A percentile compares a stretch with the other conserved stretches of the same genome.
phyloP scores from a whole-genome alignment of 2,797 vertebrate genomes.

The Molossus alvarezi region DNA sequence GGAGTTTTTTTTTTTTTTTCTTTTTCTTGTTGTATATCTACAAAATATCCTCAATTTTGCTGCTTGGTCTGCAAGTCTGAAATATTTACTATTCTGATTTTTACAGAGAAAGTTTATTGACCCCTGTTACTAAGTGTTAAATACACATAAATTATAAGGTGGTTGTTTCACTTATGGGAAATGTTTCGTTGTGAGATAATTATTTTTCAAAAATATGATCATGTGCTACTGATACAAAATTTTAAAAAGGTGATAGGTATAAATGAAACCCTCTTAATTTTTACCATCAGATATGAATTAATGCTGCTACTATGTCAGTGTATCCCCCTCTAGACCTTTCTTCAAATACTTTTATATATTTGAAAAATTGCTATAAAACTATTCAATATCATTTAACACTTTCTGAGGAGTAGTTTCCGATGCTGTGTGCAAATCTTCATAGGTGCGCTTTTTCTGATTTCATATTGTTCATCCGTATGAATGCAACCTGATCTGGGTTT shows the following conservation, averaged over 20 bases:
- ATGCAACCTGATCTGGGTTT: not conserved
- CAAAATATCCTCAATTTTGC: not conserved
- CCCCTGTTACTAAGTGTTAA: not conserved
- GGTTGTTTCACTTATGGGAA: slow-evolving; percentile 17
- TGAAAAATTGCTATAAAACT: slow-evolving; percentile 12
- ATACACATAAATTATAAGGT: not conserved
- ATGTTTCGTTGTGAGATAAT: not conserved
- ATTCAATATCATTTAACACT: not conserved
- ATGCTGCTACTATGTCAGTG: not conserved
- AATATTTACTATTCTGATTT: not conserved
- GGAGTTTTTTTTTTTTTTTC: not conserved
- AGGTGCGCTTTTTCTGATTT: not conserved
- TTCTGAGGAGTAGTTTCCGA: not conserved
- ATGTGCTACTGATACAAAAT: not conserved
- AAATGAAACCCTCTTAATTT: not conserved
- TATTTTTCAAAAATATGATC: slow-evolving; percentile 41
- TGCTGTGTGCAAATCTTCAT: not conserved
- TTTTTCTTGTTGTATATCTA: not conserved
- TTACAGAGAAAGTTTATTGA: not conserved
- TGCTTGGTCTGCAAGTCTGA: not conserved
- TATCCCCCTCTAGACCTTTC: not conserved
- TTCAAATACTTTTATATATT: not conserved
- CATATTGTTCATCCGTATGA: not conserved
- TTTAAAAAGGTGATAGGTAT: not conserved
- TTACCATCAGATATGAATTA: not conserved